Evolutionary conservation across 2,113 vertebrate species (phyloP), one percentile per base, ranked within the genome.

Genomic region (Gambusia holbrooki): DNA sequence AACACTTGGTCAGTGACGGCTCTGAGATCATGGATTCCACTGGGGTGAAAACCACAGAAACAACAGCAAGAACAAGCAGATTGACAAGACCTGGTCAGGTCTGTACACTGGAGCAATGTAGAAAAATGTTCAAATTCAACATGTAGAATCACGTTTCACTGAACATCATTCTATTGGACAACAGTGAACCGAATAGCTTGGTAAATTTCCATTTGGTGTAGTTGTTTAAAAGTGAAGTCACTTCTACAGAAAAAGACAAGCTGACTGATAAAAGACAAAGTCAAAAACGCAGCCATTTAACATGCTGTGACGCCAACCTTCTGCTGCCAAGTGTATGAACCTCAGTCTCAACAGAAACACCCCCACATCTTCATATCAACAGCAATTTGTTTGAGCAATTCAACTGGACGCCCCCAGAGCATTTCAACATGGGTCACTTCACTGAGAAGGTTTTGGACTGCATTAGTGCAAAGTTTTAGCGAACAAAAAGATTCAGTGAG

Each of bases 351-450:
- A 83, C 79, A 32, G 75, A 85, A 73, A 83, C 84, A 86, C 84
- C 68, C 86, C 84, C 80, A 86, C 83, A 86, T 88, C 84, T 89
- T 90, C 84, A 89, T 85, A 90, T 88, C 79, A 90, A 89, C 88
- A 87, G 87, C 87, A 87, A 89, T 89, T 89, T 87, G 88, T 86
- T 85, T 82, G 86, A 86, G 83, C 77, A 68, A 80, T 84, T 89
- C 84, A 89, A 62, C 76, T 54, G 67, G 76, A 86, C 29, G 69
- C 77, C 79, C 79, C 81, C 10, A 86, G 84, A 87, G 89, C 87
- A 90, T 83, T 90, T 81, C 45, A 86, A 88, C 89, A 85, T 40
- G 83, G 90, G 90, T 92, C 89, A 92, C 82, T 87, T 88, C 82
- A 88, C 88, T 82, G 70, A 78, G 77, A 82, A 82, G 81, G 84